A percentile compares a stretch with the other conserved stretches of the same genome.
Conservation (phyloP, 2,888 invertebrate species). For the Melangyna quadrimaculata region DNA sequence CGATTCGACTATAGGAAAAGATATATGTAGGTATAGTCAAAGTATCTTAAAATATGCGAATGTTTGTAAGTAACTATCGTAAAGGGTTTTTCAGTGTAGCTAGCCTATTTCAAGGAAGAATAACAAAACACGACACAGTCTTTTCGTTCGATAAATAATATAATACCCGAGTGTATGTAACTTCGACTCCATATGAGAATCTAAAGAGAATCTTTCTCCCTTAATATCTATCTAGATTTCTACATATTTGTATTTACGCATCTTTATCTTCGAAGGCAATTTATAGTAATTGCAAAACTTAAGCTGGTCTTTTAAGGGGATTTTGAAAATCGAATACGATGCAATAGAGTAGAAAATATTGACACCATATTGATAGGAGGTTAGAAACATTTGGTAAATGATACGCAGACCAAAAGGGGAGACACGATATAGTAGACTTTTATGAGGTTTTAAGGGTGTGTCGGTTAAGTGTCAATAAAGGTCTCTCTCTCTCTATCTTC, state of each 20-base stretch:
- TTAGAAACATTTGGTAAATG: background rate
- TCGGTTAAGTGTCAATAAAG: conserved; percentile 49
- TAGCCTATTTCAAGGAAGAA: conserved; percentile 4
- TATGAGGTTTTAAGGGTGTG: conserved; percentile 30
- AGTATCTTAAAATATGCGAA: conserved; percentile 8
- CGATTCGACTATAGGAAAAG: background rate
- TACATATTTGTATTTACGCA: no score
- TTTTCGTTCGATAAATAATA: background rate
- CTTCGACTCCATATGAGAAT: background rate
- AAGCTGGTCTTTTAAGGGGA: conserved; percentile 66
- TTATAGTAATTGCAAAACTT: conserved; percentile 70
- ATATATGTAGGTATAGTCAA: background rate
- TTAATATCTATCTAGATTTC: background rate
- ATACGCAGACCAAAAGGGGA: background rate
- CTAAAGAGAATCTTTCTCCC: conserved; percentile 20
- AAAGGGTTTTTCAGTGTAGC: background rate
- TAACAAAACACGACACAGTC: background rate
- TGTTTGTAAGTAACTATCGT: background rate
- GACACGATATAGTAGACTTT: background rate
- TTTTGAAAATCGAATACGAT: conserved; percentile 65
- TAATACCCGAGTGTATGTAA: background rate
- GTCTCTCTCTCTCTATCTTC: background rate
- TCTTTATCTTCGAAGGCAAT: conserved; percentile 39
- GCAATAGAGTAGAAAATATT: conserved; percentile 64
- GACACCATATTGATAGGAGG: conserved; percentile 51